Base-by-base conservation (phyloP, 1,140 invertebrate genomes). In the Drosophila miranda region DNA sequence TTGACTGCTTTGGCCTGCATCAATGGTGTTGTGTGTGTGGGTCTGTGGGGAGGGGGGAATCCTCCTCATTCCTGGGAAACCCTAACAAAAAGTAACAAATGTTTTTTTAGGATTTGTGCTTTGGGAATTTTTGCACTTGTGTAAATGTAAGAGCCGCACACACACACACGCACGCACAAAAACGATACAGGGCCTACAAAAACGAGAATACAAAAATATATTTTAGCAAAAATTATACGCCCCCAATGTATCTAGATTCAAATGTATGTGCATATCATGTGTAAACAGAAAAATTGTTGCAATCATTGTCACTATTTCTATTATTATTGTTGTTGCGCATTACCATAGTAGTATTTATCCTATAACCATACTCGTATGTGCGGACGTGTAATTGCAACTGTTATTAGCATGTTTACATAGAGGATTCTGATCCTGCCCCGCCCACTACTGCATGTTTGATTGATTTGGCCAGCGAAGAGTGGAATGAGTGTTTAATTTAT, bases 101-200 rank as follows among this genome's bases (percentile, higher is more conserved):
- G 82, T 87, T 87, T 87, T 87, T 87, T 87, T 87, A 87, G 82
- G 82, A 87, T 87, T 87, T 87, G 82, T 87, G 82, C 82, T 87
- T 87, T 87, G 82, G 82, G 82, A 87, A 87, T 82, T 87, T 87
- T 67, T 87, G 82, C 82, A 87, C 82, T 87, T 87, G 82, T 87
- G 82, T 82, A 87, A 87, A 87, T 87, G 82, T 76, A 76, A 74
- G 48, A 60, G 66, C 50, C 66, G 23, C 63, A 63, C 68, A 81
- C 78, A 44, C 73, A 73, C 51, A 26, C 23, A 26, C 68, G 77
- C 78, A 45, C 59, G 58, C 45, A 38, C 64, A 70, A 56, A 57
- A 11, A 58, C 6, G 53, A 16, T 23, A n/a, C 16, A 45, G 8
- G 53, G 4, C 23, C 23, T 19, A 26, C 4, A n/a, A 54, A 16